Conservation (phyloP, 2,113 vertebrate species). For the Saccopteryx bilineata region DNA sequence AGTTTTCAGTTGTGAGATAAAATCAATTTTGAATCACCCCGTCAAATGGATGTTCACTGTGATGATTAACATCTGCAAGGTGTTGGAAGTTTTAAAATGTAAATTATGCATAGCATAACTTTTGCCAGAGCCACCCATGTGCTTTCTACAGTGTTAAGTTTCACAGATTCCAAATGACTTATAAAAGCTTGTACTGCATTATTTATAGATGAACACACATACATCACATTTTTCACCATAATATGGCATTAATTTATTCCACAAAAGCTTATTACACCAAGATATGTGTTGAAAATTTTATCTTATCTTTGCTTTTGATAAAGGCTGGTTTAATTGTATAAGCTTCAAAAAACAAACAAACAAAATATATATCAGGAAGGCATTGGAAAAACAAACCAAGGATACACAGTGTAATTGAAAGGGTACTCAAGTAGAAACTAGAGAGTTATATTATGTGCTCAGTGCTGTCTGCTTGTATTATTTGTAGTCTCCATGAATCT, state of each 20-base stretch:
- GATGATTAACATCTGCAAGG: not conserved
- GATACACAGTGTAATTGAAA: not conserved
- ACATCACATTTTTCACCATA: not conserved
- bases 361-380: not conserved
- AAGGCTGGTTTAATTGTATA: not conserved
- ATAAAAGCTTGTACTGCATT: not conserved
- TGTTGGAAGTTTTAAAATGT: not conserved
- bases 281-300: not conserved
- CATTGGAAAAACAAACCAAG: not conserved
- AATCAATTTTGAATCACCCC: not conserved
- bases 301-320: not conserved
- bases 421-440: not conserved
- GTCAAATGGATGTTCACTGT: not conserved
- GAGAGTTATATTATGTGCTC: no score
- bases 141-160: not conserved
- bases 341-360: not conserved
- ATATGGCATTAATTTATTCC: not conserved
- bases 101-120: not conserved
- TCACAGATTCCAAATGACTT: not conserved
- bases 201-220: not conserved
- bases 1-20: not conserved
- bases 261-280: not conserved
- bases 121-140: not conserved
- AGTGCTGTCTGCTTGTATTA: not conserved
- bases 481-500: not conserved